Evolutionary conservation across 2,888 invertebrate species (phyloP), one percentile per base, ranked within the genome.

Genomic region (Euspilapteryx auroguttella): DNA sequence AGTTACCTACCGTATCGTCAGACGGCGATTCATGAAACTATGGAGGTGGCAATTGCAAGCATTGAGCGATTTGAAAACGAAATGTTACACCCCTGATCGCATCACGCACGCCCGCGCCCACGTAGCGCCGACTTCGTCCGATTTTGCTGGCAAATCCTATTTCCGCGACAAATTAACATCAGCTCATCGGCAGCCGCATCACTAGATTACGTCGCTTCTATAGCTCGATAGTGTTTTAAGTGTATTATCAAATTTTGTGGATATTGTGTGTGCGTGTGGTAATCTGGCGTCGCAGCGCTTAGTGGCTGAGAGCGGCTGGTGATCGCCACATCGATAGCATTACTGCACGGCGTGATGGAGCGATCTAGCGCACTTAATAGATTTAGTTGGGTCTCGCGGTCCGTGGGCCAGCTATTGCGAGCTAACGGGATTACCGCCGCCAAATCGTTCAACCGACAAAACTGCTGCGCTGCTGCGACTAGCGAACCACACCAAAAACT

Each of bases 181-280:
- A n/a, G 73, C 65, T 69, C 73, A 71, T 75, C 69, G 71, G 65
- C 65, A 62, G 62, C 58, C 61, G 55, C 69, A 59, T 61, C 65
- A 65, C 62, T 66, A 64, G 71, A 68, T 69, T 75, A 73, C 62
- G 56, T 54, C 56, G 63, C 69, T 63, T 71, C 68, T 61, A 66
- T 59, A 55, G 61, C 64, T 59, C 78, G 75, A 76, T 75, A 73
- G 78, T 79, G 75, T 80, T 80, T 80, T 80, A 80, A 80, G 79
- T 79, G 79, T 79, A 80, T 80, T 79, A 80, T 79, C 80, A 79
- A 79, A 80, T 79, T 78, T 76, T 73, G 63, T 58, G 61, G 76
- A 68, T 78, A 78, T 77, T 75, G 77, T 77, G 73, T 73, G 76
- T 73, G 73, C 75, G 76, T 73, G 66, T 49, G 59, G 57, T 71